phyloP scores from a whole-genome alignment of 2,113 vertebrate genomes.

The Scatophagus argus region DNA sequence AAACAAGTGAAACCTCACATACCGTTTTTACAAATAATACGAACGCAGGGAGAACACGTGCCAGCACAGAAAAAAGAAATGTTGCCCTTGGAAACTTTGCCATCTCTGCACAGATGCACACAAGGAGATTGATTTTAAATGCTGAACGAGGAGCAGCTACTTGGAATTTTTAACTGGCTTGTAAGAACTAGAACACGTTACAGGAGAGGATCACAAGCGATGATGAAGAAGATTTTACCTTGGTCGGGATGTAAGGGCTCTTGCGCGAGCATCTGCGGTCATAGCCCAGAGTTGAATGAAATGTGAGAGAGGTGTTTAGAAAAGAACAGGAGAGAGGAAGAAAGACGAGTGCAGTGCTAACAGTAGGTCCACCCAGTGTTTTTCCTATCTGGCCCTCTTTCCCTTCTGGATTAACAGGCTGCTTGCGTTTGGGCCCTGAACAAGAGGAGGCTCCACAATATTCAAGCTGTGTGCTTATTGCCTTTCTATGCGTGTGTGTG shows the following conservation, averaged over 20 bases:
- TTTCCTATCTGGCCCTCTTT: conserved; percentile 62
- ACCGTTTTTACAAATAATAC: background rate
- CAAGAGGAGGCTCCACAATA: conserved; percentile 58
- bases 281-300: conserved; percentile 43
- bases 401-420: conserved; percentile 42
- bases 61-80: background rate
- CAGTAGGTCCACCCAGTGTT: conserved; percentile 62
- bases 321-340: conserved; percentile 34
- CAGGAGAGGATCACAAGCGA: background rate
- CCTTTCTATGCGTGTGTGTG: conserved; percentile 30
- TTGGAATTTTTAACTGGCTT: background rate
- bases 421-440: conserved; percentile 37
- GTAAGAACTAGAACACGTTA: background rate
- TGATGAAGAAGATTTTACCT: conserved; percentile 48
- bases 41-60: conserved; percentile 1
- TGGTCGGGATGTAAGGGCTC: background rate
- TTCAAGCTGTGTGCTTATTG: conserved; percentile 36
- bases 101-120: background rate
- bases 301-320: conserved; percentile 35
- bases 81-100: conserved; percentile 35
- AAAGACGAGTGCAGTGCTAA: conserved; percentile 24
- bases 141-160: background rate
- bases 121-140: background rate
- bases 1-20: conserved; percentile 21
- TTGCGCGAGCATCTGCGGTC: conserved; percentile 42